Evolutionary conservation across 1,140 invertebrate species (phyloP).

Genomic region (Trissolcus basalis): DNA sequence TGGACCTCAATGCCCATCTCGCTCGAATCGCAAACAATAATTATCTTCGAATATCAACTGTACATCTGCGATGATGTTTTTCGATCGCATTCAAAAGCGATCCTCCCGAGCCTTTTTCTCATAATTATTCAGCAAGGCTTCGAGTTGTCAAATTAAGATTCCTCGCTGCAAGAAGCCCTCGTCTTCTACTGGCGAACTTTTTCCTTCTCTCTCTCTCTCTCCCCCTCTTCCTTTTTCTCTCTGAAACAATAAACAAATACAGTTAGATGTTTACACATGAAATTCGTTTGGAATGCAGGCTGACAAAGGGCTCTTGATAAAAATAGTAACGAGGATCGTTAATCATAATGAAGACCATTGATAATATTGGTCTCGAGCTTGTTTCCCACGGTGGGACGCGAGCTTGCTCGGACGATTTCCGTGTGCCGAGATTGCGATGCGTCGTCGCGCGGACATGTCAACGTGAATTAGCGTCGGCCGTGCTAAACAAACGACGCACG

Average conservation of each 20-base stretch:
- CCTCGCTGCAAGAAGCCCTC: background rate
- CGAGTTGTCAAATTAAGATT: conserved; percentile 2
- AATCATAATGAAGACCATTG: conserved; percentile 34
- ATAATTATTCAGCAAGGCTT: conserved; percentile 1
- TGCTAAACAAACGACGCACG: conserved; percentile 24
- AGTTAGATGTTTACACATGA: no score
- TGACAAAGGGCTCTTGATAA: conserved; percentile 13
- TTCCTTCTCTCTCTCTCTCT: background rate
- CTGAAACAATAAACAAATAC: no score
- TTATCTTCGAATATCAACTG: no score
- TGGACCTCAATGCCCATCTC: no score
- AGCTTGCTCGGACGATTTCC: conserved; percentile 57
- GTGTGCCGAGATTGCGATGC: conserved; percentile 2
- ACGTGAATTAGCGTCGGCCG: conserved; percentile 63
- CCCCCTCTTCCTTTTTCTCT: no score
- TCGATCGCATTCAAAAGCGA: no score
- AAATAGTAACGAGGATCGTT: conserved; percentile 22
- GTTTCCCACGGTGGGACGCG: background rate
- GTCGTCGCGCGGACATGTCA: conserved; percentile 57
- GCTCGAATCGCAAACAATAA: no score
- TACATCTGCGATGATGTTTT: no score
- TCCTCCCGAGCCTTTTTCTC: no score
- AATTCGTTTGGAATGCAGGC: background rate
- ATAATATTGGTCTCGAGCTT: conserved; percentile 12
- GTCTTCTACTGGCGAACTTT: background rate